Conservation (phyloP, 2,797 vertebrate species). For the Mallotus villosus region DNA sequence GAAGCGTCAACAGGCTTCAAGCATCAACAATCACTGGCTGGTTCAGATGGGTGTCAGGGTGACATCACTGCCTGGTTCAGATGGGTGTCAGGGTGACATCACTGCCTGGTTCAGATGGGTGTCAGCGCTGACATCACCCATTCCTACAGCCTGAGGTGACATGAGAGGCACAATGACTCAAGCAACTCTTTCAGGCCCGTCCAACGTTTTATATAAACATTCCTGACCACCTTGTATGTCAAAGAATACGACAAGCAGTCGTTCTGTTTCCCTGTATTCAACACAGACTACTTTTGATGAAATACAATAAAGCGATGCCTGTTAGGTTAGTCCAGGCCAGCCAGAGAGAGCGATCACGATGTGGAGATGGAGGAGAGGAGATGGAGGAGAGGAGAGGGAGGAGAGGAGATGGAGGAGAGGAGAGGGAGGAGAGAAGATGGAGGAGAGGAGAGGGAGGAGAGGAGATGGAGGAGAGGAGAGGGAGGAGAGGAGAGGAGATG, state of each 20-base stretch:
- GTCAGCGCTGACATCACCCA: slow-evolving; percentile 70
- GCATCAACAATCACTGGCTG: slow-evolving; percentile 37
- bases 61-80: not conserved
- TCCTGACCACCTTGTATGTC: slow-evolving; percentile 50
- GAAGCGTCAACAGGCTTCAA: slow-evolving; percentile 36
- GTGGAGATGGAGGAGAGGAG: slow-evolving; percentile 27
- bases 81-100: no score
- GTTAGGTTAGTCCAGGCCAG: not conserved
- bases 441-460: no score
- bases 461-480: no score
- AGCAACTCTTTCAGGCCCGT: slow-evolving; percentile 60
- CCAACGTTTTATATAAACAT: slow-evolving; percentile 56
- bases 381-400: no score
- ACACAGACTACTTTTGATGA: slow-evolving; percentile 43
- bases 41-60: no score
- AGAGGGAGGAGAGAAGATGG: no score
- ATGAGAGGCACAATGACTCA: slow-evolving; percentile 61
- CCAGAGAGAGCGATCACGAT: slow-evolving; percentile 19
- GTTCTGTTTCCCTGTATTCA: slow-evolving; percentile 41
- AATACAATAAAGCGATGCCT: slow-evolving; percentile 27
- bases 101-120: slow-evolving; percentile 42
- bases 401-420: no score
- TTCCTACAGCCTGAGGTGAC: slow-evolving; percentile 62
- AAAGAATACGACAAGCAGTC: slow-evolving; percentile 38
- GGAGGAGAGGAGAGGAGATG: no score